These are phyloP conservation scores for Amitus sp. DNA, from an alignment of 2,888 invertebrate genomes.

Conservation along the genomic window DNA sequence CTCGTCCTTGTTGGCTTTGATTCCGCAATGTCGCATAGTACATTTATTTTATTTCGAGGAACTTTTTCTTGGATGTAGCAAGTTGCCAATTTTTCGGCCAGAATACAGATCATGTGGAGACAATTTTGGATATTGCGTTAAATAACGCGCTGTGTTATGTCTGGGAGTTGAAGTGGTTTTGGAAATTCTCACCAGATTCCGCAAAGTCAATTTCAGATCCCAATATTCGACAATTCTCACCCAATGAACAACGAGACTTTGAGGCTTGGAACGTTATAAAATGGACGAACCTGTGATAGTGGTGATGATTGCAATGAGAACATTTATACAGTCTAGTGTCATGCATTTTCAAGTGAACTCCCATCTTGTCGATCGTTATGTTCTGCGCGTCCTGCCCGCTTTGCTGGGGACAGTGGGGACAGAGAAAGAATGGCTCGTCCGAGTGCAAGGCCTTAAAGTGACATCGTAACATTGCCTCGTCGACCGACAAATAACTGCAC, in stretches of 20 bases:
- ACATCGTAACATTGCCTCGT: constrained; percentile 76
- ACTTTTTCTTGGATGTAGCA: constrained; percentile 71
- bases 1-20: constrained; percentile 74
- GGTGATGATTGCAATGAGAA: constrained; percentile 74
- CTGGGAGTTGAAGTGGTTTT: too few relatives aligned
- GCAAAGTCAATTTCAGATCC: too few relatives aligned
- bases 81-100: too few relatives aligned
- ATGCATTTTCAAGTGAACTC: constrained; percentile 81
- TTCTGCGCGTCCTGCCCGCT: constrained; percentile 67
- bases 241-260: constrained; percentile 35
- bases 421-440: constrained; percentile 71
- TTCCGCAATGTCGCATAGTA: too few relatives aligned
- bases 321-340: constrained; percentile 79
- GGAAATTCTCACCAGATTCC: too few relatives aligned
- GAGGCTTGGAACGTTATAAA: constrained; percentile 21
- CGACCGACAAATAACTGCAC: constrained; percentile 78
- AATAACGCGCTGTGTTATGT: too few relatives aligned
- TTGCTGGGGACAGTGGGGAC: constrained; percentile 77
- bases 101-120: too few relatives aligned
- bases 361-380: constrained; percentile 72
- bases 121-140: too few relatives aligned
- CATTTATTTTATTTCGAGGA: too few relatives aligned
- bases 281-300: constrained; percentile 68
- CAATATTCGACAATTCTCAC: constrained; percentile 9
- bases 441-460: constrained; percentile 80